A percentile compares a stretch with the other conserved stretches of the same genome.
These are phyloP conservation scores for Drosophila obscura DNA, from an alignment of 1,140 invertebrate species.

Conservation along the genomic window DNA sequence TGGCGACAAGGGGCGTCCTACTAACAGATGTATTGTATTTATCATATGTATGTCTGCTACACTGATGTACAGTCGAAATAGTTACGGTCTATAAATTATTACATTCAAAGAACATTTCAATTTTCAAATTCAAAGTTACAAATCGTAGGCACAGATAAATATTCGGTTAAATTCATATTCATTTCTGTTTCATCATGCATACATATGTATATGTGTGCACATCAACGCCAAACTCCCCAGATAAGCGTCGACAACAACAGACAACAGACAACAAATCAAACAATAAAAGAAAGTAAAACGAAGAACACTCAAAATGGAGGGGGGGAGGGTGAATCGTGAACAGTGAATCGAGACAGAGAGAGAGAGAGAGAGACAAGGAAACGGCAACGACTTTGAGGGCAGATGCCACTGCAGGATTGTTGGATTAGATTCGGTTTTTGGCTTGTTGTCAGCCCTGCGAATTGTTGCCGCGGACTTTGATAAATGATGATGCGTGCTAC, in stretches of 20 bases:
- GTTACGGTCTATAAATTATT: too few species aligned
- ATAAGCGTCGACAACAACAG: slow-evolving; percentile 12
- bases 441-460: slow-evolving; percentile 22
- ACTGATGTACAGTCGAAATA: too few species aligned
- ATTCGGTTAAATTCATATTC: too few species aligned
- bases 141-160: too few species aligned
- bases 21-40: too few species aligned
- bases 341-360: neutral
- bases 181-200: too few species aligned
- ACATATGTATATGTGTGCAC: too few species aligned
- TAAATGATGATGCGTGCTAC: slow-evolving; percentile 67
- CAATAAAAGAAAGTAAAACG: neutral
- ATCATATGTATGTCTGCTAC: too few species aligned
- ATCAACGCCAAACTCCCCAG: slow-evolving; percentile 12
- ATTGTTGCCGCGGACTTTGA: slow-evolving; percentile 52
- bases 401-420: neutral
- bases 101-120: too few species aligned
- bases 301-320: neutral
- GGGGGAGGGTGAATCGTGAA: too few species aligned
- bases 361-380: slow-evolving; percentile 19
- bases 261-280: neutral
- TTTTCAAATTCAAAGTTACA: too few species aligned
- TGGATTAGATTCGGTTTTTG: slow-evolving; percentile 6
- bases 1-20: too few species aligned
- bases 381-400: slow-evolving; percentile 45